Evolutionary conservation across 2,888 invertebrate species (phyloP), one percentile per base, ranked within the genome.

Genomic region (Catocala nupta): DNA sequence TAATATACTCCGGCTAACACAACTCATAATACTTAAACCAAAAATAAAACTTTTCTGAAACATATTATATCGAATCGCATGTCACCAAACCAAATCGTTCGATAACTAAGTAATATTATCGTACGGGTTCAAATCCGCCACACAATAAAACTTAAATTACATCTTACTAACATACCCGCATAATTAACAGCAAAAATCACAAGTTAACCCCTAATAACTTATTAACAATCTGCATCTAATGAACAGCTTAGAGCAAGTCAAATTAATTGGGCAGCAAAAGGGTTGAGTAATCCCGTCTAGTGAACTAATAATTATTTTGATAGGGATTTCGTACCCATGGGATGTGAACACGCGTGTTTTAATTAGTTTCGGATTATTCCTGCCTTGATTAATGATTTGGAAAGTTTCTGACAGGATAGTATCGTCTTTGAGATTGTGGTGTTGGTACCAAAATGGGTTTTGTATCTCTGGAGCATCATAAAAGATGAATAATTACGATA

Each of bases 291-390:
- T 89, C 70, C 63, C 53, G 79, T 81, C 80, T 80, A 67, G 74
- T 65, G 70, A 78, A 81, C 77, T 78, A 77, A 81, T 87, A 88
- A 90, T 89, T 88, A 90, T 89, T 86, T 86, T 81, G 84, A 88
- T 86, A 87, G 86, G 84, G 85, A 75, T 81, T 80, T 71, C 33
- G 48, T 70, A 73, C 84, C 84, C 83, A 66, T 58, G 80, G 84
- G 83, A 81, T 71, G 70, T 71, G 69, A 66, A 68, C 70, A 75
- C 66, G 77, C 88, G 78, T 87, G 88, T 86, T 90, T 90, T 90
- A 91, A 91, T 90, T 90, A 91, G 87, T 85, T 85, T 83, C 85
- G 84, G 89, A 89, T 90, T 90, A 89, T 81, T 70, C 70, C 69
- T 72, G 77, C 64, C 72, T 71, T 80, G 85, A 88, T 88, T 87